These are phyloP conservation scores for Hyposoter dolosus DNA, from an alignment of 2,888 invertebrate genomes.

Conservation along the genomic window DNA sequence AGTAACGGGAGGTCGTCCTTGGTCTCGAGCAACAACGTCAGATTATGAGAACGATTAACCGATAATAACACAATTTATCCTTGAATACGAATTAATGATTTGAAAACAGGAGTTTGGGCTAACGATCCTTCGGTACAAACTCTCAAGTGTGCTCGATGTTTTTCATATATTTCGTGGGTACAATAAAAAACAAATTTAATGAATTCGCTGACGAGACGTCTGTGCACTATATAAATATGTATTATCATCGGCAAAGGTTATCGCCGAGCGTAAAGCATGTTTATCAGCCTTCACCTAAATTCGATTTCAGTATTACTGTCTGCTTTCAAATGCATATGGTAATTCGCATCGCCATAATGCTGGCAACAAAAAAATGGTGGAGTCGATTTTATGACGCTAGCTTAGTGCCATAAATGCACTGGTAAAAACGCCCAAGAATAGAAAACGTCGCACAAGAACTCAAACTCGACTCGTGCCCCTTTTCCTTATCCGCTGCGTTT, in stretches of 20 bases:
- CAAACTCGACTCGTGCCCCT: not conserved
- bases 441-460: not conserved
- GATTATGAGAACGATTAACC: constrained; percentile 22
- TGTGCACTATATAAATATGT: constrained; percentile 46
- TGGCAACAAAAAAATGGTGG: not conserved
- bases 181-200: not conserved
- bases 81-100: not conserved
- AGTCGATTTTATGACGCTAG: constrained; percentile 7
- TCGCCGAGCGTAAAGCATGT: constrained; percentile 64
- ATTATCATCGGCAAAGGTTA: constrained; percentile 73
- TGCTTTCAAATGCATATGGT: constrained; percentile 46
- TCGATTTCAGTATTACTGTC: constrained; percentile 54
- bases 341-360: constrained; percentile 49
- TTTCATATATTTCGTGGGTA: not conserved
- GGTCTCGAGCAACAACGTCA: constrained; percentile 37
- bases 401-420: not conserved
- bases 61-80: not conserved
- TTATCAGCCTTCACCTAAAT: constrained; percentile 75
- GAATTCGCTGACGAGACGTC: constrained; percentile 8
- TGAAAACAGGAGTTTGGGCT: not conserved
- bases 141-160: not conserved
- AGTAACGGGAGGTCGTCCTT: constrained; percentile 59
- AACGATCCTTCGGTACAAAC: not conserved
- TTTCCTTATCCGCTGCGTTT: not conserved
- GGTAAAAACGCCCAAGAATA: not conserved